Evolutionary conservation across 1,140 invertebrate species (phyloP).

Genomic region (Dufourea novaeangliae): DNA sequence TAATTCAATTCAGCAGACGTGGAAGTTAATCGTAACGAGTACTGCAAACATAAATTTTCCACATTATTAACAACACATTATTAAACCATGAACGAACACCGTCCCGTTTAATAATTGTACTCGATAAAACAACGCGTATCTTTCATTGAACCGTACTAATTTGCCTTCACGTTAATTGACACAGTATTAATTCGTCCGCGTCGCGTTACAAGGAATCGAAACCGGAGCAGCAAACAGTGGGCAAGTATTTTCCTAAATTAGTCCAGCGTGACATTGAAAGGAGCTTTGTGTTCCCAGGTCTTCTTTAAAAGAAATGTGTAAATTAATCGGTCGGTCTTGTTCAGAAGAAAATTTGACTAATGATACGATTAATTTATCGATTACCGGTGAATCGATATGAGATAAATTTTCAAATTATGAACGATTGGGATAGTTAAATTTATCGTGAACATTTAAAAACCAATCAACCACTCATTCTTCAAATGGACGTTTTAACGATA

Average conservation of each 20-base stretch:
- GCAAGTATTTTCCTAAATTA: not conserved
- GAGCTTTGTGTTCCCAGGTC: not conserved
- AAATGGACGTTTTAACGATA: too few species aligned
- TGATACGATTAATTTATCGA: slow-evolving; percentile 36
- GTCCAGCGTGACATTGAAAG: not conserved
- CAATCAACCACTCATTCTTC: too few species aligned
- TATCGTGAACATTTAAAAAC: too few species aligned
- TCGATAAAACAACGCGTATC: not conserved
- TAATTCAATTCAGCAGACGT: too few species aligned
- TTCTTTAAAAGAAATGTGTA: slow-evolving; percentile 29
- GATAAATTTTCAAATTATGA: too few species aligned
- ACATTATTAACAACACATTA: not conserved
- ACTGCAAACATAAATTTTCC: not conserved
- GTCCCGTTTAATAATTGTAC: not conserved
- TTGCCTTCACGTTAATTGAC: slow-evolving; percentile 16
- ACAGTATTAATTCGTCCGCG: slow-evolving; percentile 17
- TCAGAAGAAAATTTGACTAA: not conserved
- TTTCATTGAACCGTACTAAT: not conserved
- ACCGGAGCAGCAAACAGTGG: not conserved
- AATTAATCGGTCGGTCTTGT: slow-evolving; percentile 21
- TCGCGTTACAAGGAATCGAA: not conserved
- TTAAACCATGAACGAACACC: not conserved
- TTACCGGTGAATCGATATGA: slow-evolving; percentile 5
- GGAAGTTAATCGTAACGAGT: not conserved
- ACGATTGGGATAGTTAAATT: too few species aligned